phyloP scores from a whole-genome alignment of 2,888 invertebrate species.

The Melinaea menophilus region DNA sequence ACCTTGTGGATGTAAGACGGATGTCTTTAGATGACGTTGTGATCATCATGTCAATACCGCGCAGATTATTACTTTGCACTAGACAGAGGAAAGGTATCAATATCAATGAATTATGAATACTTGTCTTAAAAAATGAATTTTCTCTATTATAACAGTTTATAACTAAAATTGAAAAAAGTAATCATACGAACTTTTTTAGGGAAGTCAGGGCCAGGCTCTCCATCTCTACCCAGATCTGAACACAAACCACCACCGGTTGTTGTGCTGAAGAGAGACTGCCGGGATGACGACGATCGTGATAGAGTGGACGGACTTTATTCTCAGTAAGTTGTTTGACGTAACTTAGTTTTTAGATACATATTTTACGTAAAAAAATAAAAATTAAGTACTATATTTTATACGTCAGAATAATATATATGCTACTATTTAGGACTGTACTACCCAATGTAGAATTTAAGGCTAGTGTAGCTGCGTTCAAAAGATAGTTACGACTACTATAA shows the following conservation, averaged over 20 bases:
- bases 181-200: conserved; percentile 41
- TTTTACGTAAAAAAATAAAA: too few relatives aligned
- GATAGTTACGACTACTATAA: too few relatives aligned
- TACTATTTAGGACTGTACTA: too few relatives aligned
- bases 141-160: not conserved
- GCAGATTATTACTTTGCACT: conserved; percentile 95
- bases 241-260: conserved; percentile 95
- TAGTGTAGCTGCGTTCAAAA: too few relatives aligned
- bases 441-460: too few relatives aligned
- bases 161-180: too few relatives aligned
- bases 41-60: conserved; percentile 99
- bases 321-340: conserved; percentile 49
- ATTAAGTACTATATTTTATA: too few relatives aligned
- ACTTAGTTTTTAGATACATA: too few relatives aligned
- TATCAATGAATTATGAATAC: too few relatives aligned
- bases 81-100: conserved; percentile 85
- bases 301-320: conserved; percentile 69
- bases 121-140: not conserved
- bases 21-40: conserved; percentile 99
- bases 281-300: conserved; percentile 87
- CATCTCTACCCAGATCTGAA: conserved; percentile 80
- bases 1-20: conserved; percentile 97
- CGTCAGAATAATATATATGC: too few relatives aligned
- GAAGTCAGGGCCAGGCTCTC: conserved; percentile 75
- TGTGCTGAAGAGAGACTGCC: conserved; percentile 91